These are phyloP conservation scores for Chrysaora quinquecirrha DNA, from an alignment of 30 jellyfish, hydroid and myxozoan genomes.

Conservation along the genomic window DNA sequence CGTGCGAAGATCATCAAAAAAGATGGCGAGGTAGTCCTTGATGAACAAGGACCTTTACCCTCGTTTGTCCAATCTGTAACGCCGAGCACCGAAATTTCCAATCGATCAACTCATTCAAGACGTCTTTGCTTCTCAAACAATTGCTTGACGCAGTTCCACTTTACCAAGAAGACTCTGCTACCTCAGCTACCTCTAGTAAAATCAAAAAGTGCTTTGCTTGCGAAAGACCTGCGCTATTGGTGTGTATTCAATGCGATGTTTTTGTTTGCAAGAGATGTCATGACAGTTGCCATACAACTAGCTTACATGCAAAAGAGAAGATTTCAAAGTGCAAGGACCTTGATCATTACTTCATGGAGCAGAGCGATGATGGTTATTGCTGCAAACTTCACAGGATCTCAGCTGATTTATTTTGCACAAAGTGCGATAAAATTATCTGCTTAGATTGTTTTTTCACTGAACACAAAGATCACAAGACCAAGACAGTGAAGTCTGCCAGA, in stretches of 20 bases:
- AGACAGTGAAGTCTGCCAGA: not conserved
- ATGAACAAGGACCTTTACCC: not conserved
- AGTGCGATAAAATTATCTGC: not conserved
- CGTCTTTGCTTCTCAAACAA: slow-evolving; percentile 5
- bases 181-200: not conserved
- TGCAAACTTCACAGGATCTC: not conserved
- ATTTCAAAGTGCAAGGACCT: not conserved
- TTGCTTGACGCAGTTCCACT: not conserved
- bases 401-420: not conserved
- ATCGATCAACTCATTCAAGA: not conserved
- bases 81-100: not conserved
- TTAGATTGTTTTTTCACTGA: not conserved
- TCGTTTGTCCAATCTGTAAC: slow-evolving; percentile 20
- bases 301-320: not conserved
- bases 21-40: not conserved
- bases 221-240: not conserved
- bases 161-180: too few species aligned
- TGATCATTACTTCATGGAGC: not conserved
- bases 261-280: not conserved
- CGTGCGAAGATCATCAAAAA: not conserved
- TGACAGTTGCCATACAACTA: not conserved
- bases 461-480: not conserved
- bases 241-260: slow-evolving; percentile 4
- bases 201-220: not conserved
- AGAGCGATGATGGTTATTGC: not conserved